Evolutionary conservation across 2,113 vertebrate species (phyloP).

Genomic region (Podarcis cretensis): DNA sequence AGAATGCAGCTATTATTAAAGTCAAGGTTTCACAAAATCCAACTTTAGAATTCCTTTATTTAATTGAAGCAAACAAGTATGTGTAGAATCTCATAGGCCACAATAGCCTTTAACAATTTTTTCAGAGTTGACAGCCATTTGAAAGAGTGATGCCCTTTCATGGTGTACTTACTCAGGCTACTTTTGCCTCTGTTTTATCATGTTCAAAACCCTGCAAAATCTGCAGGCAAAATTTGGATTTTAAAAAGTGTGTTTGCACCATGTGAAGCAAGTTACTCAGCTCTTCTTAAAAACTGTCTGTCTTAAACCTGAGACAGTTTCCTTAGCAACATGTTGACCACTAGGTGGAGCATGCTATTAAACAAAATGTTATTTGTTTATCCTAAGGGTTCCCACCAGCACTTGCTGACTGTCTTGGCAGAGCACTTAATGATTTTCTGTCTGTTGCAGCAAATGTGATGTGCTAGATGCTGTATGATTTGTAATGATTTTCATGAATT

Average conservation of each 20-base stretch:
- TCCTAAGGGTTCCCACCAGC: no score
- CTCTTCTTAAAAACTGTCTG: neutral
- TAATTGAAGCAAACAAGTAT: neutral
- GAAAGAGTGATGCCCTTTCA: neutral
- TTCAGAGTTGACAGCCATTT: neutral
- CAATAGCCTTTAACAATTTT: neutral
- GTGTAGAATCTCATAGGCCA: neutral
- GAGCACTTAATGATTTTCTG: no score
- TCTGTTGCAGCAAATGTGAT: no score
- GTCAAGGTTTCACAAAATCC: neutral
- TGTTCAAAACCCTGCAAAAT: neutral
- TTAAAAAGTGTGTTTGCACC: neutral
- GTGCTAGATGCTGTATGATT: no score
- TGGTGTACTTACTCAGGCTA: no score
- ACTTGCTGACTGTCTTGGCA: no score
- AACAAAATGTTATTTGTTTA: neutral
- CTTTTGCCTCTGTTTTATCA: neutral
- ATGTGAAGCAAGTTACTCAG: neutral
- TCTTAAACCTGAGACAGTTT: neutral
- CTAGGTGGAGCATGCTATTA: slow-evolving; percentile 45
- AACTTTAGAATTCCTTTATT: neutral
- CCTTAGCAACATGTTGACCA: slow-evolving; percentile 2
- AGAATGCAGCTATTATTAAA: neutral
- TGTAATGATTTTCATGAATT: no score
- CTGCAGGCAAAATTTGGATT: neutral